Base-by-base conservation (phyloP, 2,797 vertebrate species). In the Dipus sagitta region DNA sequence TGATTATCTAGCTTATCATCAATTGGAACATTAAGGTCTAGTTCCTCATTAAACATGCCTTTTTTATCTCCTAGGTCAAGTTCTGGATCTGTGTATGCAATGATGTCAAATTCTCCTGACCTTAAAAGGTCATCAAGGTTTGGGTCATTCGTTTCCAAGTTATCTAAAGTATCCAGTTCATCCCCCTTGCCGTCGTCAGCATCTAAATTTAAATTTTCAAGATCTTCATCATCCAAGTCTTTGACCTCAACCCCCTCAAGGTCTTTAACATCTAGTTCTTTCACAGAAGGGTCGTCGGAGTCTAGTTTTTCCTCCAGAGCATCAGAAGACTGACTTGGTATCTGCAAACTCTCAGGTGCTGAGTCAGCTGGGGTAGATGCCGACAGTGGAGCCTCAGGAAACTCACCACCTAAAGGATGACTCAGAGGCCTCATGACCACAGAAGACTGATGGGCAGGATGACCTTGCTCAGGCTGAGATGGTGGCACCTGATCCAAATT, bases 161-260 rank as follows among this genome's bases (percentile, higher is more conserved):
- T 98, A 95, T 96, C 98, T 47, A 99, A 96, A 17, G 98, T 98
- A 97, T 99, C 99, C 42, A 99, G 95, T 86, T 99, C 99, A 95
- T 98, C 98, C 74, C 98, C 98, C 97, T 99, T 99, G 38, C 99
- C 99, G 97, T 99, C 99, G 60, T 99, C 99, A 65, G 99, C 95
- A 94, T 99, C 99, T 83, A 99, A 98, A 98, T 99, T 99, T 92
- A 99, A 97, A 96, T 99, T 99, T 97, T 99, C 99, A 90, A 99
- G 98, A 97, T 99, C 99, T 21, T 99, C 99, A 96, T 99, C 99
- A 71, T 99, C 99, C 92, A 99, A 98, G 96, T 99, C 99, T 98
- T 99, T 99, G 92, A 99, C 99, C 96, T 99, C 99, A 88, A 99
- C 99, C 5, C 99, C 99, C 24, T 99, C 99, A 0, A 99, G 98